Conservation (phyloP, 2,797 vertebrate species). For the Danio jaintianensis region DNA sequence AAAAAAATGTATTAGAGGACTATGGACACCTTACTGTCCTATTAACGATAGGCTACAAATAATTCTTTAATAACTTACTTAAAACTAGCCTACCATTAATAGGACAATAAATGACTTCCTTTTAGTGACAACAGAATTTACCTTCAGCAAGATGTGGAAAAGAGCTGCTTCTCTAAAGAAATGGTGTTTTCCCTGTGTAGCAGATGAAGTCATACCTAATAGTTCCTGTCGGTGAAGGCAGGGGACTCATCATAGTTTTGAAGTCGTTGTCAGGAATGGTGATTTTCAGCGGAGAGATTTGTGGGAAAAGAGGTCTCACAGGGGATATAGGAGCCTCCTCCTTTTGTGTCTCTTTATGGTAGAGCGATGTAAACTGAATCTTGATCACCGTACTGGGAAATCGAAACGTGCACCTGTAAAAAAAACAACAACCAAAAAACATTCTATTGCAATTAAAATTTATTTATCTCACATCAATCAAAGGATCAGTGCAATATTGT, state of each 20-base stretch:
- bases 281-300: slow-evolving; percentile 97
- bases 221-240: slow-evolving; percentile 96
- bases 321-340: slow-evolving; percentile 82
- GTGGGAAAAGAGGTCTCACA: slow-evolving; percentile 88
- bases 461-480: background rate
- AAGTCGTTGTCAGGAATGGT: slow-evolving; percentile 97
- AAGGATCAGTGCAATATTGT: background rate
- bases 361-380: slow-evolving; percentile 93
- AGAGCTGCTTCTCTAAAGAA: slow-evolving; percentile 13
- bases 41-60: no score
- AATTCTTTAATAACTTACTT: background rate
- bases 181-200: background rate
- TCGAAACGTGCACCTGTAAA: slow-evolving; percentile 90
- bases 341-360: slow-evolving; percentile 82
- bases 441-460: background rate
- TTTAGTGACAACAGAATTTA: background rate
- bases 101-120: no score
- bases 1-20: background rate
- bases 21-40: background rate
- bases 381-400: slow-evolving; percentile 98
- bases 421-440: slow-evolving; percentile 2
- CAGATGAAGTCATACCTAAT: slow-evolving; percentile 84
- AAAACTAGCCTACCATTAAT: background rate
- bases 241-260: slow-evolving; percentile 88
- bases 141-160: background rate